phyloP scores from a whole-genome alignment of 2,797 vertebrate genomes.

The Rhinogobio ventralis region DNA sequence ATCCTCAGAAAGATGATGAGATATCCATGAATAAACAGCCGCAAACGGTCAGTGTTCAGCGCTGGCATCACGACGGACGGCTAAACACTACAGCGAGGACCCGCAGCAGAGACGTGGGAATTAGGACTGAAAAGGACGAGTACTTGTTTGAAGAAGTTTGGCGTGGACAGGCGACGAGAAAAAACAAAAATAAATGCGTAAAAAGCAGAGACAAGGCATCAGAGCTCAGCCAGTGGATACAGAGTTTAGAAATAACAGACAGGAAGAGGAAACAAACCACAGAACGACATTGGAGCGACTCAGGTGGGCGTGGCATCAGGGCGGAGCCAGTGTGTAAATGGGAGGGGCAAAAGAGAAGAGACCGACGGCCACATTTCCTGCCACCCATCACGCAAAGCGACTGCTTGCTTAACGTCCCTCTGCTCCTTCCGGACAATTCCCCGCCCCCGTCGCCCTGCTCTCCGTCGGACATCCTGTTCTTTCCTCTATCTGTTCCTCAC shows the following conservation, averaged over 20 bases:
- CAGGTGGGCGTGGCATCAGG: neutral
- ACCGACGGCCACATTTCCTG: constrained; percentile 72
- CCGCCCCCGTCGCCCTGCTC: constrained; percentile 66
- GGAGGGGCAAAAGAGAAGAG: constrained; percentile 53
- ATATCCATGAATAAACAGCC: constrained; percentile 43
- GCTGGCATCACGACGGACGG: constrained; percentile 26
- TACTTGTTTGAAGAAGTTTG: constrained; percentile 20
- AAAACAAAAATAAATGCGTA: constrained; percentile 18
- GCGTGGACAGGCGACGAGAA: constrained; percentile 7
- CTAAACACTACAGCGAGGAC: constrained; percentile 35
- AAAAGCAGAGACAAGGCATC: neutral
- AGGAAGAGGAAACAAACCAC: constrained; percentile 16
- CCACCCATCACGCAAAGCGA: constrained; percentile 68
- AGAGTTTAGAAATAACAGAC: constrained; percentile 63
- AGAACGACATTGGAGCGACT: neutral
- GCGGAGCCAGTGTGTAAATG: constrained; percentile 33
- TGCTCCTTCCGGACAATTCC: constrained; percentile 69
- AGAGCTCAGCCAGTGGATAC: constrained; percentile 63
- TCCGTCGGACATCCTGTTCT: constrained; percentile 44
- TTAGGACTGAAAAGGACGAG: neutral
- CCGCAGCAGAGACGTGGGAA: neutral
- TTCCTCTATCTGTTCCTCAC: constrained; percentile 53
- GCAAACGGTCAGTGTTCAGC: neutral
- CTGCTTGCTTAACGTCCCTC: constrained; percentile 64
- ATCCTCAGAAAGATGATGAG: neutral